Conservation (phyloP, 2,888 invertebrate species). For the Ophion costatus region DNA sequence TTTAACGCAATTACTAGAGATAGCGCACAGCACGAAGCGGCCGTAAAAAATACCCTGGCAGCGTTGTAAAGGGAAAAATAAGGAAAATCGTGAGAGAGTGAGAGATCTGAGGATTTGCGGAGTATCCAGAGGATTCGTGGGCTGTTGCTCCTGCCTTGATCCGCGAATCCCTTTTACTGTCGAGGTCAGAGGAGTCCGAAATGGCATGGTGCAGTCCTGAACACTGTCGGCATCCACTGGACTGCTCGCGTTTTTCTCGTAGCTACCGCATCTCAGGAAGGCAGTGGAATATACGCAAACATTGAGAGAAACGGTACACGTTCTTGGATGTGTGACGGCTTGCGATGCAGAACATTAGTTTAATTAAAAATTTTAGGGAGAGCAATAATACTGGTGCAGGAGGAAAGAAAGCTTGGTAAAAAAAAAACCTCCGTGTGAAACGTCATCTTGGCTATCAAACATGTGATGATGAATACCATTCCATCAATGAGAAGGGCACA, state of each 20-base stretch:
- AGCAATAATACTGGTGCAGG: background rate
- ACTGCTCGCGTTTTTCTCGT: slow-evolving; percentile 38
- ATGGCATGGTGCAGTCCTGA: slow-evolving; percentile 41
- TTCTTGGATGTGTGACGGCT: slow-evolving; percentile 1
- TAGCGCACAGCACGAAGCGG: slow-evolving; percentile 26
- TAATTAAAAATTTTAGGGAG: slow-evolving; percentile 26
- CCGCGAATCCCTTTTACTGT: slow-evolving; percentile 63
- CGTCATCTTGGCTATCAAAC: background rate
- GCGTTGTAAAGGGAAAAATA: slow-evolving; percentile 31
- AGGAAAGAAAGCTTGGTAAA: background rate
- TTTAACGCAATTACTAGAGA: slow-evolving; percentile 76
- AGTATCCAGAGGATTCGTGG: slow-evolving; percentile 48
- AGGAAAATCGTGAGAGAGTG: slow-evolving; percentile 52
- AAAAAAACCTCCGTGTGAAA: background rate
- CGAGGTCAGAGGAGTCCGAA: slow-evolving; percentile 59
- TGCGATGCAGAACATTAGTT: slow-evolving; percentile 13
- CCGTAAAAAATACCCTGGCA: slow-evolving; percentile 37
- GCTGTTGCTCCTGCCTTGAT: slow-evolving; percentile 51
- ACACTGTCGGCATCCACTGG: slow-evolving; percentile 36
- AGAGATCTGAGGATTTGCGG: slow-evolving; percentile 57
- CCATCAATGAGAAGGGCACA: too few relatives aligned
- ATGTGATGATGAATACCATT: background rate
- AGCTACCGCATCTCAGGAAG: slow-evolving; percentile 17
- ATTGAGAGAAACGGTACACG: slow-evolving; percentile 23
- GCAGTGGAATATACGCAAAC: slow-evolving; percentile 33